These are phyloP conservation scores for Opisthocomus hoazin DNA, from an alignment of 2,113 vertebrate genomes.

Conservation along the genomic window DNA sequence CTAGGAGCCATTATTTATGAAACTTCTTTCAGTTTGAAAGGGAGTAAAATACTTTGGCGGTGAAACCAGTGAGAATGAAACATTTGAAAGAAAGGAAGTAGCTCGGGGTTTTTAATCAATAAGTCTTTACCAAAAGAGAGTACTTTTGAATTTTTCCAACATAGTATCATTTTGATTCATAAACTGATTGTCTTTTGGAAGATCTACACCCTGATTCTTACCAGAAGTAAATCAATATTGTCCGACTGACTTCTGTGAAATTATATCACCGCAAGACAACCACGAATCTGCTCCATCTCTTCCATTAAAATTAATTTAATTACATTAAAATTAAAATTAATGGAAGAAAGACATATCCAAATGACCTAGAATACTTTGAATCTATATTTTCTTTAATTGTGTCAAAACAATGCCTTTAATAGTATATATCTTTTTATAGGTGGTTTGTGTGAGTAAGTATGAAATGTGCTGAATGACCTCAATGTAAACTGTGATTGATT, in stretches of 20 bases:
- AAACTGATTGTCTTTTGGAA: not conserved
- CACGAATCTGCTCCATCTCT: not conserved
- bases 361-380: not conserved
- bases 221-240: not conserved
- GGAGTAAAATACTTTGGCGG: not conserved
- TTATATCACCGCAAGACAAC: not conserved
- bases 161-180: not conserved
- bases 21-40: not conserved
- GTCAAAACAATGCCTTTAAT: slow-evolving; percentile 42
- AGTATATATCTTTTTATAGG: not conserved
- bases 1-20: not conserved
- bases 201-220: not conserved
- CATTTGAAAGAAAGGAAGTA: not conserved
- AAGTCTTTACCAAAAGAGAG: not conserved
- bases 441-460: not conserved
- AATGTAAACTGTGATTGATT: slow-evolving; percentile 33
- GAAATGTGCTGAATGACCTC: slow-evolving; percentile 15
- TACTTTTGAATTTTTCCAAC: not conserved
- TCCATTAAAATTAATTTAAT: slow-evolving; percentile 38
- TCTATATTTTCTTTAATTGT: not conserved
- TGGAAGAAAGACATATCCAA: slow-evolving; percentile 26
- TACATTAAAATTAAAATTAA: slow-evolving; percentile 36
- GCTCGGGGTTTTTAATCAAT: not conserved
- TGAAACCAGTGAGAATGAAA: not conserved
- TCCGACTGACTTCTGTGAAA: not conserved